Evolutionary conservation across 2,113 vertebrate species (phyloP).

Genomic region (Scortum barcoo): DNA sequence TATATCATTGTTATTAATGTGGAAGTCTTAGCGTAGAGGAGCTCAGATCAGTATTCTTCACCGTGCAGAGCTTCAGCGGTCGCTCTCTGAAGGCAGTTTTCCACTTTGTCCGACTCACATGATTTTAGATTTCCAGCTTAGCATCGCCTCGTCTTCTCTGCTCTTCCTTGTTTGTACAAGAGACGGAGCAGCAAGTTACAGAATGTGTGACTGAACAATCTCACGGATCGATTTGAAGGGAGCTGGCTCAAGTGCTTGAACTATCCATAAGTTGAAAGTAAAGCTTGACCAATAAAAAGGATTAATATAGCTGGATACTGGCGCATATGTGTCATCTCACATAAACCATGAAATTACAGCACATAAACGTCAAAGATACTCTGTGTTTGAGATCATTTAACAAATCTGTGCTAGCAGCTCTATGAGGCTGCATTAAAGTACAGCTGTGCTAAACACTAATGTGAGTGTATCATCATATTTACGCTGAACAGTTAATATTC

Average conservation of each 20-base stretch:
- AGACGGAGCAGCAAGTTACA: not conserved
- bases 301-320: not conserved
- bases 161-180: too few relatives aligned
- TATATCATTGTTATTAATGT: slow-evolving; percentile 70
- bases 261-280: not conserved
- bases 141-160: not conserved
- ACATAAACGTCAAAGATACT: not conserved
- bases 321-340: not conserved
- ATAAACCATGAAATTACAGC: not conserved
- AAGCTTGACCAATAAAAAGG: not conserved
- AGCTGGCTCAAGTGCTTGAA: not conserved
- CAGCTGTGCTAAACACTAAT: not conserved
- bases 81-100: slow-evolving; percentile 45
- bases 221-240: not conserved
- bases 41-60: slow-evolving; percentile 64
- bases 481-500: not conserved
- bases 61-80: slow-evolving; percentile 20
- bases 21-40: slow-evolving; percentile 65
- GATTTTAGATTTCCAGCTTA: not conserved
- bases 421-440: not conserved
- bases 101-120: slow-evolving; percentile 29
- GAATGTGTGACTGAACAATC: slow-evolving; percentile 10
- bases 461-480: not conserved
- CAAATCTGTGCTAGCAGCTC: not conserved
- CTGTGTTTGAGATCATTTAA: not conserved